Conservation (phyloP, 53 echinoderm and acorn worm species). For the Stichopus horrens region DNA sequence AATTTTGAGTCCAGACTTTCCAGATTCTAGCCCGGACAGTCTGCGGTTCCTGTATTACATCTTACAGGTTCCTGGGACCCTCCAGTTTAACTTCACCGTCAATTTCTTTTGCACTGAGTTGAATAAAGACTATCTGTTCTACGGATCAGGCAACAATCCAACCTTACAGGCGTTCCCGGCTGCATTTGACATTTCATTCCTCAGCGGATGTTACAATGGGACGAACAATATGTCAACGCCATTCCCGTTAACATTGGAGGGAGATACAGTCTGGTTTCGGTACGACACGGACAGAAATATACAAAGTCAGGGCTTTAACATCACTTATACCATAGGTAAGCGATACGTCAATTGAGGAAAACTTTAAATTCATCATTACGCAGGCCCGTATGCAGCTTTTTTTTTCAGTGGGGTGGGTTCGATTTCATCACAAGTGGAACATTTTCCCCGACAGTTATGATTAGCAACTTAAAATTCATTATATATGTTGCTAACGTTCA, state of each 20-base stretch:
- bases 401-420: too few relatives aligned
- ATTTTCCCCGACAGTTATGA: too few relatives aligned
- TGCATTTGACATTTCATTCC: background rate
- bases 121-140: slow-evolving; percentile 17
- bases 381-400: too few relatives aligned
- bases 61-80: slow-evolving; percentile 26
- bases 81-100: background rate
- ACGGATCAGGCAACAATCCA: slow-evolving; percentile 3
- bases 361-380: background rate
- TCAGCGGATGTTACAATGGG: slow-evolving; percentile 12
- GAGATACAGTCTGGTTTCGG: slow-evolving; percentile 31
- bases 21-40: background rate
- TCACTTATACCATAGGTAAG: slow-evolving; percentile 1
- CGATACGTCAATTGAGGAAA: background rate
- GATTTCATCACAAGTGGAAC: too few relatives aligned
- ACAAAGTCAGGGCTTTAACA: slow-evolving; percentile 18
- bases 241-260: slow-evolving; percentile 5
- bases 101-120: slow-evolving; percentile 24
- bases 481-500: too few relatives aligned
- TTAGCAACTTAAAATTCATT: too few relatives aligned
- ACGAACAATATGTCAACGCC: background rate
- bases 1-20: slow-evolving; percentile 25
- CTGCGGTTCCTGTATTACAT: slow-evolving; percentile 28
- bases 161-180: slow-evolving; percentile 13
- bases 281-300: slow-evolving; percentile 15